phyloP scores from a whole-genome alignment of 2,797 vertebrate genomes.

The Sciaenops ocellatus region DNA sequence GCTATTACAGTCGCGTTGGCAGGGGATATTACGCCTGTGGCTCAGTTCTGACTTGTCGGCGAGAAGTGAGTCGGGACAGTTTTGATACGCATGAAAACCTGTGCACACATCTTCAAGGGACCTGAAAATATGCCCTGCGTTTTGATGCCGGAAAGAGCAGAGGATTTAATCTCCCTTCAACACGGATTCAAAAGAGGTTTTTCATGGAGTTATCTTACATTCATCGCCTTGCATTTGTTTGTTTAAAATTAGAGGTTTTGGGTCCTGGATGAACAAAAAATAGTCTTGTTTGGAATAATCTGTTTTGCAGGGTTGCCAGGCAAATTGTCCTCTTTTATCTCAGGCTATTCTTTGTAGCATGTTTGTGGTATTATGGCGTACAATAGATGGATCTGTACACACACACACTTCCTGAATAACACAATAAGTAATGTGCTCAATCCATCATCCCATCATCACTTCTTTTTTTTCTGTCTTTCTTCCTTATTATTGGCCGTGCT shows the following conservation, averaged over 20 bases:
- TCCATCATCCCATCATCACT: conserved; percentile 16
- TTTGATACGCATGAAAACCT: conserved; percentile 69
- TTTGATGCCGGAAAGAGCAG: conserved; percentile 46
- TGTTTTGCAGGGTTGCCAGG: conserved; percentile 61
- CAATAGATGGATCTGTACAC: conserved; percentile 3
- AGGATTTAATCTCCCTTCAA: conserved; percentile 55
- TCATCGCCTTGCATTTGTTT: conserved; percentile 32
- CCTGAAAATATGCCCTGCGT: conserved; percentile 51
- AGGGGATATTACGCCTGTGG: neutral
- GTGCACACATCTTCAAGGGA: conserved; percentile 59
- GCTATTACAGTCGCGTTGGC: conserved; percentile 49
- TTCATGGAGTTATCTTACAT: conserved; percentile 37
- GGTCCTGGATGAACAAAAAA: conserved; percentile 7
- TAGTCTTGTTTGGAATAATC: conserved; percentile 51
- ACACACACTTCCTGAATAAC: conserved; percentile 4
- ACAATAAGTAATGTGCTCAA: conserved; percentile 18
- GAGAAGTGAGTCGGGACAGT: conserved; percentile 38
- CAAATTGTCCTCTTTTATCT: conserved; percentile 30
- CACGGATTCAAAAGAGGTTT: conserved; percentile 25
- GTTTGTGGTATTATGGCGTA: conserved; percentile 9
- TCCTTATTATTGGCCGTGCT: neutral
- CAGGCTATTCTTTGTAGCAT: conserved; percentile 24
- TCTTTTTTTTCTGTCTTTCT: neutral
- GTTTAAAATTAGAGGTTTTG: conserved; percentile 25
- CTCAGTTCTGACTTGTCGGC: conserved; percentile 64